Conservation (phyloP, 2,797 vertebrate genomes). For the Vespertilio murinus region DNA sequence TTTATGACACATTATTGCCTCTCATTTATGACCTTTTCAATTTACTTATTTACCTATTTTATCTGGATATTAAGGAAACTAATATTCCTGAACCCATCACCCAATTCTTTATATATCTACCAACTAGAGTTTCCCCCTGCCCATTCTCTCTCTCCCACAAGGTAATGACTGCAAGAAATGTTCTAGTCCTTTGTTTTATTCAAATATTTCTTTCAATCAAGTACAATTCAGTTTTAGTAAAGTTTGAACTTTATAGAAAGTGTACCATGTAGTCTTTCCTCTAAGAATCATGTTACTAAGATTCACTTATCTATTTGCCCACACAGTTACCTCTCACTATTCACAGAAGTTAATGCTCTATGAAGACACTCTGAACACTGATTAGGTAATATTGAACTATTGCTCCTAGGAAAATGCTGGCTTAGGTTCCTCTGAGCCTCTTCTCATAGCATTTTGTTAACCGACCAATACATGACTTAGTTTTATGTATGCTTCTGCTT, state of each 20-base stretch:
- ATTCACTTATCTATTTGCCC: not conserved
- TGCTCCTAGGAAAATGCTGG: not conserved
- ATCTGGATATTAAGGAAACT: not conserved
- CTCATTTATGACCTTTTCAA: not conserved
- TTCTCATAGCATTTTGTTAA: slow-evolving; percentile 6
- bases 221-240: not conserved
- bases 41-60: not conserved
- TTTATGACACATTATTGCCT: not conserved
- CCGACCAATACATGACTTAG: not conserved
- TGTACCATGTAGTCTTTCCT: not conserved
- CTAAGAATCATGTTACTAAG: not conserved
- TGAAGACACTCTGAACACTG: not conserved
- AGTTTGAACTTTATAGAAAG: not conserved
- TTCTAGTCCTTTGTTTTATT: not conserved
- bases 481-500: not conserved
- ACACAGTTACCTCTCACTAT: not conserved
- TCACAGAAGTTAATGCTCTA: not conserved
- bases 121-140: not conserved
- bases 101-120: not conserved
- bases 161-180: not conserved
- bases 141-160: not conserved
- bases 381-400: not conserved
- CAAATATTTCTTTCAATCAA: not conserved
- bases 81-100: not conserved
- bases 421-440: not conserved